phyloP scores from a whole-genome alignment of 2,888 invertebrate species.

The Rhyacophila evoluta region DNA sequence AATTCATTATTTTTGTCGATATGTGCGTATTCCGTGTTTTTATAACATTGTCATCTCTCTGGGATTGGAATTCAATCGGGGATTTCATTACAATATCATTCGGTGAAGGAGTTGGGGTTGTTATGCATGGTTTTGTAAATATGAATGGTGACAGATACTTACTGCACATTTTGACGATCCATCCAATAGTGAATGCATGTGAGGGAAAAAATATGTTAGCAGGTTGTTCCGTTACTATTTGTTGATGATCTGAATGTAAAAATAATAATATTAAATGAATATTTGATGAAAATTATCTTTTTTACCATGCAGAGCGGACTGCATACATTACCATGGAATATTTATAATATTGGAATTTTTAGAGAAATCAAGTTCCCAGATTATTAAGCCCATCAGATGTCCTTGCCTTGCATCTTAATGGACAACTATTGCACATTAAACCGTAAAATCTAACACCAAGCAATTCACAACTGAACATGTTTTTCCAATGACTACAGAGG shows the following conservation, averaged over 20 bases:
- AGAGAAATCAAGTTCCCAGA: no score
- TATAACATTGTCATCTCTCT: slow-evolving; percentile 47
- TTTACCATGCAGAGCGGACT: no score
- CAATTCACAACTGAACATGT: no score
- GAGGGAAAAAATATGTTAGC: slow-evolving; percentile 54
- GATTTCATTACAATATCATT: slow-evolving; percentile 69
- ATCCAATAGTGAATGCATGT: slow-evolving; percentile 58
- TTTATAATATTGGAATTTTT: no score
- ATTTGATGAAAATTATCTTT: no score
- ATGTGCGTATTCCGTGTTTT: slow-evolving; percentile 43
- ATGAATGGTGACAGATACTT: slow-evolving; percentile 65
- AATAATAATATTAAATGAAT: slow-evolving; percentile 16
- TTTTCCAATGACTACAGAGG: no score
- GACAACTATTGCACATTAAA: no score
- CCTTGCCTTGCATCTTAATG: no score
- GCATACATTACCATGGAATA: no score
- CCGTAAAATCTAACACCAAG: no score
- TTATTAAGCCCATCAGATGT: no score
- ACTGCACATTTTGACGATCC: slow-evolving; percentile 59
- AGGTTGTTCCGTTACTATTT: slow-evolving; percentile 32
- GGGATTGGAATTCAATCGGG: slow-evolving; percentile 56
- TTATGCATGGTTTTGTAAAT: slow-evolving; percentile 50
- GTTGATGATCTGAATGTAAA: slow-evolving; percentile 37
- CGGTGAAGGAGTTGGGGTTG: slow-evolving; percentile 60
- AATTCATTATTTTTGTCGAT: slow-evolving; percentile 53